Base-by-base conservation (phyloP, 2,797 vertebrate genomes). In the Poeciliopsis turneri region DNA sequence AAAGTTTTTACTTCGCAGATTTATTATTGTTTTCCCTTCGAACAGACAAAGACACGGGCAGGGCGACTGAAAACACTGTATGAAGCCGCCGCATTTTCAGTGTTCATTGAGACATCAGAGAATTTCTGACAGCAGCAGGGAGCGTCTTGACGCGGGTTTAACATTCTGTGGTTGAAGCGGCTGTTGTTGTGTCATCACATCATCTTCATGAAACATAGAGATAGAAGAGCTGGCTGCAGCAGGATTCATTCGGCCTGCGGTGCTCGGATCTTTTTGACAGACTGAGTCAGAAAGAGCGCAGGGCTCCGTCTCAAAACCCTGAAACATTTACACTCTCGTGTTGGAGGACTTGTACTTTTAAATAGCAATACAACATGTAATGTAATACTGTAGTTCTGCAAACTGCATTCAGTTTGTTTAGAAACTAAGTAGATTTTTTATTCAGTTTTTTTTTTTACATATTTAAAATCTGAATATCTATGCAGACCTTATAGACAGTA, bases 121-220 rank as follows among this genome's bases (percentile, higher is more conserved):
- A 49, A n/a, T 51, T 79, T 59, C 72, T 84, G 86, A 76, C 78
- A 80, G 30, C 85, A 86, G 83, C 25, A 8, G 84, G 75, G 51
- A 78, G 83, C 70, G 70, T 89, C 89, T 84, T 73, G 80, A 86
- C 77, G 86, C 79, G 75, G 82, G 76, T 75, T 45, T 82, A 76
- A 81, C 82, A 86, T 85, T 66, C 80, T 80, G 41, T 36, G 23
- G 77, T 68, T 74, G 41, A 61, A 84, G 82, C 72, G 18, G 30
- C 83, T 45, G 41, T 75, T 90, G 86, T 93, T 90, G 86, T 93
- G 82, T 87, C 86, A 92, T 89, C 82, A 79, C 88, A 89, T 90
- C 89, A 89, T 87, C 88, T 82, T 89, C 87, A 85, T 91, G 83
- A 92, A 92, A 92, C 84, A 83, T 72, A 81, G 69, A 88, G 64